Conservation (phyloP, 2,113 vertebrate genomes). For the Acanthisitta chloris region DNA sequence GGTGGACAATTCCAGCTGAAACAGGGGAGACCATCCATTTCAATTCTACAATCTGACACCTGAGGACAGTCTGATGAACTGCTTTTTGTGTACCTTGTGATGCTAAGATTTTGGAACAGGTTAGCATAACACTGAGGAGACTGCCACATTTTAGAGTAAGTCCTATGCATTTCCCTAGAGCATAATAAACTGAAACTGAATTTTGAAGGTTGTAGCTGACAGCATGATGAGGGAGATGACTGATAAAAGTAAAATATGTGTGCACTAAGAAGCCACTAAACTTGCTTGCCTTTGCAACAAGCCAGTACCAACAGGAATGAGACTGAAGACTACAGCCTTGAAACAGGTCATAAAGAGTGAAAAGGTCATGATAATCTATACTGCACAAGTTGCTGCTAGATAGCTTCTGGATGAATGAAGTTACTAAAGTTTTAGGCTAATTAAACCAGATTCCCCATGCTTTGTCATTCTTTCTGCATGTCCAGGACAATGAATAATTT, state of each 20-base stretch:
- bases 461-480: background rate
- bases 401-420: background rate
- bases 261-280: background rate
- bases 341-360: background rate
- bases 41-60: background rate
- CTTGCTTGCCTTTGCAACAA: background rate
- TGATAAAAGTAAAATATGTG: background rate
- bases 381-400: background rate
- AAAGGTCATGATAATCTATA: background rate
- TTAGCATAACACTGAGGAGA: background rate
- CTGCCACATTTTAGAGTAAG: background rate
- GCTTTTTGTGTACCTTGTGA: background rate
- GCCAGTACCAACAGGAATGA: background rate
- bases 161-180: background rate
- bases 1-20: background rate
- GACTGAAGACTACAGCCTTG: background rate
- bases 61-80: background rate
- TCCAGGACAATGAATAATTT: slow-evolving; percentile 19
- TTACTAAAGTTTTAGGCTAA: slow-evolving; percentile 44
- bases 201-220: background rate
- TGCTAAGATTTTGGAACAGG: background rate
- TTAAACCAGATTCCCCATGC: slow-evolving; percentile 21
- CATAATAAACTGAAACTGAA: background rate
- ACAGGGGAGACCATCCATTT: background rate
- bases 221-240: background rate